Evolutionary conservation across 2,113 vertebrate genomes (phyloP).

Genomic region (Chamaetylas fuelleborni): DNA sequence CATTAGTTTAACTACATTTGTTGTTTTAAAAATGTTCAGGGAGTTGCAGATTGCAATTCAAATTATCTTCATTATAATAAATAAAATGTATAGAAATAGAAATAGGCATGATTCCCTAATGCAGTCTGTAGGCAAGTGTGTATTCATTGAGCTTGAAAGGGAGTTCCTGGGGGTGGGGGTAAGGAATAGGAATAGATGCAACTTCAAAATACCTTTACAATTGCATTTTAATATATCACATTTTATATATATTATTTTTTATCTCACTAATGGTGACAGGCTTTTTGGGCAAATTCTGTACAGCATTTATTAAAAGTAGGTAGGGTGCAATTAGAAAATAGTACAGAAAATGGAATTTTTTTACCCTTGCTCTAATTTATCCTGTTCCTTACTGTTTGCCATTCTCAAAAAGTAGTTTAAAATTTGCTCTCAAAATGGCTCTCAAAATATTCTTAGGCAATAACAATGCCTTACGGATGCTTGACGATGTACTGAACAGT

Average conservation of each 20-base stretch:
- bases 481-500: neutral
- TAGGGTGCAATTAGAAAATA: neutral
- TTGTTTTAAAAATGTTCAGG: constrained; percentile 59
- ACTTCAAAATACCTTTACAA: constrained; percentile 2
- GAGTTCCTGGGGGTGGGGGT: neutral
- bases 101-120: neutral
- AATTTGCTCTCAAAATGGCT: neutral
- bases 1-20: constrained; percentile 49
- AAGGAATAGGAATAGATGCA: neutral
- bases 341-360: neutral
- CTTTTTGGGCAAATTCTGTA: neutral
- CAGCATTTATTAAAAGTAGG: neutral
- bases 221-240: neutral
- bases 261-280: neutral
- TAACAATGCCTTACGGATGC: neutral
- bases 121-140: neutral
- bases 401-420: neutral
- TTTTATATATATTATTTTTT: neutral
- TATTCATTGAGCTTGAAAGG: neutral
- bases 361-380: neutral
- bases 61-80: constrained; percentile 60
- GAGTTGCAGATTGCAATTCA: constrained; percentile 56
- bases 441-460: neutral
- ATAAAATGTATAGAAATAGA: constrained; percentile 47
- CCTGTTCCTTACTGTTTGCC: neutral